A percentile compares a stretch with the other conserved stretches of the same genome.
These are phyloP conservation scores for Eurypyga helias DNA, from an alignment of 2,113 vertebrate genomes.

Conservation along the genomic window DNA sequence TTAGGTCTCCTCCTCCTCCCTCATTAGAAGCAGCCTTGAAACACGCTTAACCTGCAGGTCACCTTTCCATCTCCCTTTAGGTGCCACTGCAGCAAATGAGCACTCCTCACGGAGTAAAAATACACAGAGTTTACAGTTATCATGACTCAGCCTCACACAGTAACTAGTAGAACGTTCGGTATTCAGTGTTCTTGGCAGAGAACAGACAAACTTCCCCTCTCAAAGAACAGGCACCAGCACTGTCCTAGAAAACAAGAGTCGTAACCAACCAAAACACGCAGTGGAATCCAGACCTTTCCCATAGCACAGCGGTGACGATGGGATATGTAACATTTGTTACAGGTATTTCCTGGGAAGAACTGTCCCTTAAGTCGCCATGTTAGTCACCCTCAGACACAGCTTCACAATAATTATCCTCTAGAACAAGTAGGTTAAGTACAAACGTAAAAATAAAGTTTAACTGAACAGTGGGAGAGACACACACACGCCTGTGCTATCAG, in stretches of 20 bases:
- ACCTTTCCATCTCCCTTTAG: neutral
- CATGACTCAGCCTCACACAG: slow-evolving; percentile 35
- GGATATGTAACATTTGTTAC: rapidly evolving
- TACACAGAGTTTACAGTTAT: slow-evolving; percentile 27
- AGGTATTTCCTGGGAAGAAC: neutral
- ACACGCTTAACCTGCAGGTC: neutral
- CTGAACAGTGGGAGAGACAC: neutral
- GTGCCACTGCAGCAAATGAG: neutral
- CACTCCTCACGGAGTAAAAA: slow-evolving; percentile 4
- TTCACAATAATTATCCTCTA: too few species aligned
- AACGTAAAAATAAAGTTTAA: neutral
- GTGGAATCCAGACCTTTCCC: neutral
- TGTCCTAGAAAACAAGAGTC: neutral
- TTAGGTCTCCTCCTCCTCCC: neutral
- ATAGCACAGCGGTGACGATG: neutral
- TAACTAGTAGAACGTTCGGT: neutral
- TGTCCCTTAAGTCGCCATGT: neutral
- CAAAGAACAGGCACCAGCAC: neutral
- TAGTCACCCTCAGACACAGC: neutral
- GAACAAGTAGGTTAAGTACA: neutral
- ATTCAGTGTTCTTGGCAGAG: slow-evolving; percentile 28
- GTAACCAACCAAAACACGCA: neutral
- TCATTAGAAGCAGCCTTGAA: neutral
- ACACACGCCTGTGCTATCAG: rapidly evolving
- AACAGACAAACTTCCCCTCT: neutral